Evolutionary conservation across 2,797 vertebrate species (phyloP), one percentile per base, ranked within the genome.

Genomic region (Babyrousa celebensis): DNA sequence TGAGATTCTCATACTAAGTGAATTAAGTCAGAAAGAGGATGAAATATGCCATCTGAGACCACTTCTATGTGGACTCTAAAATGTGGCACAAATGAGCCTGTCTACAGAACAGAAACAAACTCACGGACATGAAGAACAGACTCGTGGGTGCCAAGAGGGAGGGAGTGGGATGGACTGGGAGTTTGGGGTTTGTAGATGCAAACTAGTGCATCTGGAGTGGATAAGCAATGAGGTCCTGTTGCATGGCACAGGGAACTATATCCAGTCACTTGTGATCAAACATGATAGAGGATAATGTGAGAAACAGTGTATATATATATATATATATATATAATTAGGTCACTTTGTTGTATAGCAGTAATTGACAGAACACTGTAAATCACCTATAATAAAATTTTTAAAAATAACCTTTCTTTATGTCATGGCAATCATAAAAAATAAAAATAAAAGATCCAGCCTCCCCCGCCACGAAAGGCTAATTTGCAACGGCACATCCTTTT

Each of bases 391-490:
- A 9, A 17, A n/a, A 56, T 8, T 48, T 48, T 58, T 58, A 58
- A 65, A 65, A 65, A 29, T 48, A 48, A 48, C 43, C 43, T 48
- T 48, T 48, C 43, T 48, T 48, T 48, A 48, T 48, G 43, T 48
- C 9, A 48, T 48, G 43, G 43, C 43, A 48, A 48, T 48, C 43
- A 48, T 48, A 48, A 48, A 48, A 48, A 48, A 48, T 48, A 48
- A 48, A 48, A 48, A 48, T 48, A 78, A 85, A 27, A 21, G 25
- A 18, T 20, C 48, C 75, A 79, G 16, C 79, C 27, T 93, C 56
- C 23, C 1, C 17, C 0, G 0, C 5, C 10, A 2, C 29, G 1
- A 0, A 32, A 40, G 12, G 27, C 21, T 6, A n/a, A 2, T n/a
- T 32, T 0, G 3, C 20, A 56, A 18, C 0, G 0, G 5, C 29